These are phyloP conservation scores for Masnerella sp. DNA, from an alignment of 2,888 invertebrate species.

Conservation along the genomic window DNA sequence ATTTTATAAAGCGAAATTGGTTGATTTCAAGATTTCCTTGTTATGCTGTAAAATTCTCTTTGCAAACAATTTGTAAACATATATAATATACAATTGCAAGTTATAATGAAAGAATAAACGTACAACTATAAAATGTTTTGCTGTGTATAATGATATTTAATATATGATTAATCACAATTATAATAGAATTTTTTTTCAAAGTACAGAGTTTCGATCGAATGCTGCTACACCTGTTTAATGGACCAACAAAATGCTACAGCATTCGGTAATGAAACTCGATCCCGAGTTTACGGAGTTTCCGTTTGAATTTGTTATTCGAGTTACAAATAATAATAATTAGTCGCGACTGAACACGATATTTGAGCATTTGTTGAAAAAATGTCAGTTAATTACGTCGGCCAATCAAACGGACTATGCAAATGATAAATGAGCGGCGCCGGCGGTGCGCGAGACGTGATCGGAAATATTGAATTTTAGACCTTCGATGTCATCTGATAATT, in stretches of 20 bases:
- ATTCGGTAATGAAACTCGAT: not conserved
- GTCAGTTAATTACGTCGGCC: slow-evolving; percentile 24
- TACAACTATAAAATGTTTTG: too few relatives aligned
- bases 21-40: too few relatives aligned
- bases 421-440: slow-evolving; percentile 40
- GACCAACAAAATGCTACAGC: not conserved
- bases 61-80: too few relatives aligned
- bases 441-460: slow-evolving; percentile 32
- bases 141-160: too few relatives aligned
- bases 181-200: too few relatives aligned
- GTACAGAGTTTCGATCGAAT: too few relatives aligned
- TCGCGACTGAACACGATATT: slow-evolving; percentile 6
- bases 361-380: slow-evolving; percentile 17
- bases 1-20: too few relatives aligned
- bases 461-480: slow-evolving; percentile 54
- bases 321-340: slow-evolving; percentile 11
- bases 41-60: too few relatives aligned
- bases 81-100: too few relatives aligned
- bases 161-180: too few relatives aligned
- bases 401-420: slow-evolving; percentile 13
- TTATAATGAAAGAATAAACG: too few relatives aligned
- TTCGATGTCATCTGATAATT: slow-evolving; percentile 55
- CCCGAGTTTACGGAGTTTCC: not conserved
- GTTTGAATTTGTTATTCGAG: not conserved
- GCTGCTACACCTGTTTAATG: too few relatives aligned